A percentile compares a stretch with the other conserved stretches of the same genome.
Conservation (phyloP, 1,140 invertebrate species). For the Drosophila micromelanica region DNA sequence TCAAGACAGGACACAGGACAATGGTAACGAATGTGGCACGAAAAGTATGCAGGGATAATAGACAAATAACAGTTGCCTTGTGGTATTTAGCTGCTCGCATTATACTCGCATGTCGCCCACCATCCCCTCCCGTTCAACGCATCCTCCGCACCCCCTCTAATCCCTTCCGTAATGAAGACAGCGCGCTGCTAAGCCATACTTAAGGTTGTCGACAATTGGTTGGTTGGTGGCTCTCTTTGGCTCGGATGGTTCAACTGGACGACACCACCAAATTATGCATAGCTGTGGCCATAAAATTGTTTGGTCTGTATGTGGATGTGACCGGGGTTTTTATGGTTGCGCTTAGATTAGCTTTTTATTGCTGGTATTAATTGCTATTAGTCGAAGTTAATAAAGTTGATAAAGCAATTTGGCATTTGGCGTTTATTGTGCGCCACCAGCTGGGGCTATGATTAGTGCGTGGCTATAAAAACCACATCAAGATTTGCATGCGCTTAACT, state of each 20-base stretch:
- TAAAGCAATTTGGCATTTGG: slow-evolving; percentile 82
- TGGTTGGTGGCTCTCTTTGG: slow-evolving; percentile 8
- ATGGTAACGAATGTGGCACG: slow-evolving; percentile 28
- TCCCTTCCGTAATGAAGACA: slow-evolving; percentile 76
- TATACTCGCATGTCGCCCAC: slow-evolving; percentile 26
- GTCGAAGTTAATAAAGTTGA: slow-evolving; percentile 82
- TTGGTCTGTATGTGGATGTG: slow-evolving; percentile 44
- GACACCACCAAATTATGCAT: slow-evolving; percentile 56
- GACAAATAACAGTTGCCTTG: slow-evolving; percentile 82
- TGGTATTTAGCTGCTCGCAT: slow-evolving; percentile 70
- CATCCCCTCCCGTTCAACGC: not conserved
- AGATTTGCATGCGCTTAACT: slow-evolving; percentile 71
- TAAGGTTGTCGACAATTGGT: slow-evolving; percentile 82
- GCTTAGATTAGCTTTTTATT: slow-evolving; percentile 82
- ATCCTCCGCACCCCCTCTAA: slow-evolving; percentile 6
- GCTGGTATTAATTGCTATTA: slow-evolving; percentile 82
- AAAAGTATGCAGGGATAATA: slow-evolving; percentile 74
- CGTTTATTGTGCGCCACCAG: slow-evolving; percentile 65
- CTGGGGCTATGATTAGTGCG: slow-evolving; percentile 65
- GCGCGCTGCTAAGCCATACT: slow-evolving; percentile 76
- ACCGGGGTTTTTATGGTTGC: slow-evolving; percentile 59
- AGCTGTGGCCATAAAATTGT: slow-evolving; percentile 50
- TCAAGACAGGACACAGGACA: slow-evolving; percentile 31
- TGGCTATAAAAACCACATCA: slow-evolving; percentile 65
- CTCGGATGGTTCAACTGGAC: slow-evolving; percentile 11